A percentile compares a stretch with the other conserved stretches of the same genome.
phyloP scores from a whole-genome alignment of 2,888 invertebrate genomes.

The Cheilosia vulpina region DNA sequence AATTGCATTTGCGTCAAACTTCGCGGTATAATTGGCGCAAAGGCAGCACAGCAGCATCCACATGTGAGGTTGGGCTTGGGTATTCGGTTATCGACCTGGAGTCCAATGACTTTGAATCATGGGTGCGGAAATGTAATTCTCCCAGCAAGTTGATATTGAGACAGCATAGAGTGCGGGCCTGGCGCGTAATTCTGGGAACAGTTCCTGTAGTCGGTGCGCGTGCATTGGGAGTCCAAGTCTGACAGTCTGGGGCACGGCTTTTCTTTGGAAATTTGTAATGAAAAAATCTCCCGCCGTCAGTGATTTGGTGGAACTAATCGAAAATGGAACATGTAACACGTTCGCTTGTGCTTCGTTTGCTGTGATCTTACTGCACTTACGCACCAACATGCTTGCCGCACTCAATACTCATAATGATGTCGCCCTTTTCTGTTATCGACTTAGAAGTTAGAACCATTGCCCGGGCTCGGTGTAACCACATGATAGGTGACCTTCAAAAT shows the following conservation, averaged over 20 bases:
- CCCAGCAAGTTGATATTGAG: constrained; percentile 76
- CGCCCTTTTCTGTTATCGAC: too few relatives aligned
- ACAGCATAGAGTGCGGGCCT: constrained; percentile 76
- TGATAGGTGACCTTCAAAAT: too few relatives aligned
- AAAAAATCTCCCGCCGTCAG: neutral
- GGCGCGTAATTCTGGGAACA: constrained; percentile 15
- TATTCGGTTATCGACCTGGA: constrained; percentile 1
- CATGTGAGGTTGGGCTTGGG: neutral
- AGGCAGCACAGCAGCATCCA: neutral
- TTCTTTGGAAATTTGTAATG: neutral
- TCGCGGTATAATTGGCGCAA: constrained; percentile 32
- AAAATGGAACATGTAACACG: neutral
- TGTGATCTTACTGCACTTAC: neutral
- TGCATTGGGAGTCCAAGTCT: neutral
- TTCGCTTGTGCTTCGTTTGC: neutral
- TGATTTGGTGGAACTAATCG: constrained; percentile 16
- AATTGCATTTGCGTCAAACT: constrained; percentile 9
- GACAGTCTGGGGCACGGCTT: neutral
- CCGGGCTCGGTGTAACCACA: too few relatives aligned
- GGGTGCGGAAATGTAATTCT: constrained; percentile 41
- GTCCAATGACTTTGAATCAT: constrained; percentile 42
- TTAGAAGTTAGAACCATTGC: too few relatives aligned
- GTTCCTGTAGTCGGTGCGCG: constrained; percentile 1
- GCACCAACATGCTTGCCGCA: neutral
- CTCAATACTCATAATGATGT: too few relatives aligned